Conservation (phyloP, 2,797 vertebrate genomes). For the Sorex maritimensis region DNA sequence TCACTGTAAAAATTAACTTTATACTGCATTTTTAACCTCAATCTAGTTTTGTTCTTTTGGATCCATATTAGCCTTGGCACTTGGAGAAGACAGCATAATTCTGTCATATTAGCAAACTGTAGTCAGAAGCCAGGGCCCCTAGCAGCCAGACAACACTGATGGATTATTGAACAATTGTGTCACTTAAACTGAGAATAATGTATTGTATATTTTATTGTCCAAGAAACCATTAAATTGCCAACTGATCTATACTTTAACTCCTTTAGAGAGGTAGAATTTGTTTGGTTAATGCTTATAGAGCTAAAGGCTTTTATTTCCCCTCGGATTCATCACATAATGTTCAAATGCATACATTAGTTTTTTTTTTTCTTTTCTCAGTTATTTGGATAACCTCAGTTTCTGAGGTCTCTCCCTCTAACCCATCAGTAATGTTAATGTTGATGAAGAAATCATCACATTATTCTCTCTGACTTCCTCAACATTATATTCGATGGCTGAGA, state of each 20-base stretch:
- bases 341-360: slow-evolving; percentile 84
- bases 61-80: background rate
- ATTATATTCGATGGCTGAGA: slow-evolving; percentile 87
- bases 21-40: background rate
- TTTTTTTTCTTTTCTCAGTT: slow-evolving; percentile 82
- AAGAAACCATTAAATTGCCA: slow-evolving; percentile 38
- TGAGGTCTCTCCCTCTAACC: slow-evolving; percentile 39
- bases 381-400: slow-evolving; percentile 81
- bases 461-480: slow-evolving; percentile 71
- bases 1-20: background rate
- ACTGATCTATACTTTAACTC: background rate
- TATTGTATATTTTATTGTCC: slow-evolving; percentile 5
- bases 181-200: background rate
- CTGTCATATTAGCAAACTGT: background rate
- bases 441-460: slow-evolving; percentile 86
- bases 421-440: slow-evolving; percentile 84
- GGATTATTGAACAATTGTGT: background rate
- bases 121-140: background rate
- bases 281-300: slow-evolving; percentile 52
- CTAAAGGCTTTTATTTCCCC: slow-evolving; percentile 45
- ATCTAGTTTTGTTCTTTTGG: background rate
- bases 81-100: background rate
- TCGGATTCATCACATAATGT: slow-evolving; percentile 71
- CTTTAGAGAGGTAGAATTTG: slow-evolving; percentile 4
- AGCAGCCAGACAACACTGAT: background rate